These are phyloP conservation scores for Rutpela maculata DNA, from an alignment of 2,888 invertebrate species.

Conservation along the genomic window DNA sequence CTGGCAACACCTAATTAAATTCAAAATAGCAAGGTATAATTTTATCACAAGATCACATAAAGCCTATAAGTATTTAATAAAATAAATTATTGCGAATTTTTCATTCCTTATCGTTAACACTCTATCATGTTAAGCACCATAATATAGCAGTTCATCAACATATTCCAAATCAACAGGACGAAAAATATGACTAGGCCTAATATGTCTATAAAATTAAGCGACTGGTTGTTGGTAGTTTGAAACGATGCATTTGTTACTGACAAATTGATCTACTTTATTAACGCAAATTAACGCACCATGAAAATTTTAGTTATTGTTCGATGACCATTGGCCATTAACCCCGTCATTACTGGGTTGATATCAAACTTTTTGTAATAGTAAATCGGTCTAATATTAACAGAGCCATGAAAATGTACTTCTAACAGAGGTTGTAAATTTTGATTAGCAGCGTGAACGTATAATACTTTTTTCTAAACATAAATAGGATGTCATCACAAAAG, in stretches of 20 bases:
- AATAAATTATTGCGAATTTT: conserved; percentile 21
- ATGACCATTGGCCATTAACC: no score
- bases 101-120: conserved; percentile 10
- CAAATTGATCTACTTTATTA: no score
- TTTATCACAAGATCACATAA: conserved; percentile 38
- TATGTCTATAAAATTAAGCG: background rate
- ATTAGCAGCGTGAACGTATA: no score
- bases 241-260: background rate
- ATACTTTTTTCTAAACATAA: no score
- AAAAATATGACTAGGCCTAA: conserved; percentile 25
- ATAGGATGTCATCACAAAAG: no score
- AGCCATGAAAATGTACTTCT: no score
- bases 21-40: conserved; percentile 12
- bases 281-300: no score
- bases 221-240: background rate
- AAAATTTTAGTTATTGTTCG: no score
- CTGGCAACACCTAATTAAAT: background rate
- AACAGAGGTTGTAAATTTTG: no score
- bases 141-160: background rate
- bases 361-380: no score
- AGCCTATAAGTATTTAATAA: conserved; percentile 16
- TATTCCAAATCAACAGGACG: background rate
- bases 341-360: no score
- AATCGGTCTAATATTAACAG: no score
- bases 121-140: conserved; percentile 29